Conservation (phyloP, 2,797 vertebrate species). For the Hylomyscus alleni region DNA sequence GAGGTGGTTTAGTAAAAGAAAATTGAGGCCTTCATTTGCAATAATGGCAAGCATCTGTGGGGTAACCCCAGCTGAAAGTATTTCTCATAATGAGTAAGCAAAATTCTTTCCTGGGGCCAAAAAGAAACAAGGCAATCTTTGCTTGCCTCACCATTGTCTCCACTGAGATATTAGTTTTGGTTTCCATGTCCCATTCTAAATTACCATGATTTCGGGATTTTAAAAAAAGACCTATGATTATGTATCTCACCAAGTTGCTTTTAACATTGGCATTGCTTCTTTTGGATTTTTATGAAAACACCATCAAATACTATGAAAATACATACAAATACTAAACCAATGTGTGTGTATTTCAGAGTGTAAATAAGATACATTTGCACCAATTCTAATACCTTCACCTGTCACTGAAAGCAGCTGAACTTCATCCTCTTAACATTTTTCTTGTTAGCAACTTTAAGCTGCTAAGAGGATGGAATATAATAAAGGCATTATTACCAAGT, state of each 20-base stretch:
- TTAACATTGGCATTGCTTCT: neutral
- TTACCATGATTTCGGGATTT: neutral
- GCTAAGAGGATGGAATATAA: too few relatives aligned
- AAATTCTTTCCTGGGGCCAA: neutral
- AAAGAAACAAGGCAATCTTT: neutral
- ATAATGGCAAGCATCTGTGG: neutral
- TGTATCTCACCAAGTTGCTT: neutral
- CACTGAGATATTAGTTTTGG: neutral
- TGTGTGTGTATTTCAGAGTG: too few relatives aligned
- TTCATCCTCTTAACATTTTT: neutral
- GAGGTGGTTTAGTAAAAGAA: neutral
- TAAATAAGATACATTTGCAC: neutral
- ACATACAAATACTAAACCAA: too few relatives aligned
- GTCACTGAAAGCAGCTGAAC: neutral
- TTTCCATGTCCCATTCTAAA: neutral
- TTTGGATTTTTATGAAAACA: neutral
- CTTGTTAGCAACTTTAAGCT: too few relatives aligned
- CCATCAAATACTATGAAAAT: too few relatives aligned
- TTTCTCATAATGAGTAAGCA: neutral
- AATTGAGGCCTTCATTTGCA: neutral
- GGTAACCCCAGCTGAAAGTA: neutral
- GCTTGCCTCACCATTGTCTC: neutral
- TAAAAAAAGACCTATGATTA: neutral
- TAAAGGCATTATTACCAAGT: too few relatives aligned
- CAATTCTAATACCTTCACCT: neutral